A percentile compares a stretch with the other conserved stretches of the same genome.
phyloP scores from a whole-genome alignment of 2,888 invertebrate genomes.

The Drosophila colorata region DNA sequence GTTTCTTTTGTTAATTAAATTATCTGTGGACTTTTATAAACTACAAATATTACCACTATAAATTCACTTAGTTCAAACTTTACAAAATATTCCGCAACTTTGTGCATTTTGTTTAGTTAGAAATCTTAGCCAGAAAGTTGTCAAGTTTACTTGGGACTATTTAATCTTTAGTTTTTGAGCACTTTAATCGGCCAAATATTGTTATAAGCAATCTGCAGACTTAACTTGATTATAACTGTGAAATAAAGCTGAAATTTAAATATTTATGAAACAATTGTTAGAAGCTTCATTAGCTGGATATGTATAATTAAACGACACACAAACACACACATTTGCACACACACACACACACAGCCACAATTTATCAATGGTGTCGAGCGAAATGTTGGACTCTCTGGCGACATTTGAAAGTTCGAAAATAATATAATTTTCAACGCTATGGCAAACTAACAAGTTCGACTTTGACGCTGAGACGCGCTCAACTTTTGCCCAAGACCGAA shows the following conservation, averaged over 20 bases:
- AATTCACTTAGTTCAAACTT: slow-evolving; percentile 13
- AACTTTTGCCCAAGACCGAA: slow-evolving; percentile 54
- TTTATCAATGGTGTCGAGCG: slow-evolving; percentile 60
- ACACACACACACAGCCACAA: slow-evolving; percentile 33
- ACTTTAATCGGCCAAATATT: slow-evolving; percentile 1
- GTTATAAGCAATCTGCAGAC: neutral
- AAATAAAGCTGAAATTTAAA: slow-evolving; percentile 16
- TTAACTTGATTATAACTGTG: slow-evolving; percentile 3
- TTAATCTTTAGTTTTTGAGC: slow-evolving; percentile 1
- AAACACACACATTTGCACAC: slow-evolving; percentile 15
- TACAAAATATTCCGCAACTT: slow-evolving; percentile 8
- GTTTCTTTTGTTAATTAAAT: neutral
- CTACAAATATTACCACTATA: slow-evolving; percentile 1
- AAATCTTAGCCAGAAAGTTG: slow-evolving; percentile 8
- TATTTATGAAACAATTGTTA: slow-evolving; percentile 44
- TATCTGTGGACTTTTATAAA: neutral
- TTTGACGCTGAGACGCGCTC: slow-evolving; percentile 40
- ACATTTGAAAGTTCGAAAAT: slow-evolving; percentile 78
- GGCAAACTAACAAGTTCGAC: slow-evolving; percentile 78
- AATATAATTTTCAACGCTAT: slow-evolving; percentile 78
- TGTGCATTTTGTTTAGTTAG: neutral
- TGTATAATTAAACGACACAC: slow-evolving; percentile 55
- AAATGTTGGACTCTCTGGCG: slow-evolving; percentile 68
- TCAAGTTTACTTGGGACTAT: slow-evolving; percentile 12
- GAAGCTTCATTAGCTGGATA: slow-evolving; percentile 53